These are phyloP conservation scores for Zhengitettix transpicula DNA, from an alignment of 2,888 invertebrate species.

Conservation along the genomic window DNA sequence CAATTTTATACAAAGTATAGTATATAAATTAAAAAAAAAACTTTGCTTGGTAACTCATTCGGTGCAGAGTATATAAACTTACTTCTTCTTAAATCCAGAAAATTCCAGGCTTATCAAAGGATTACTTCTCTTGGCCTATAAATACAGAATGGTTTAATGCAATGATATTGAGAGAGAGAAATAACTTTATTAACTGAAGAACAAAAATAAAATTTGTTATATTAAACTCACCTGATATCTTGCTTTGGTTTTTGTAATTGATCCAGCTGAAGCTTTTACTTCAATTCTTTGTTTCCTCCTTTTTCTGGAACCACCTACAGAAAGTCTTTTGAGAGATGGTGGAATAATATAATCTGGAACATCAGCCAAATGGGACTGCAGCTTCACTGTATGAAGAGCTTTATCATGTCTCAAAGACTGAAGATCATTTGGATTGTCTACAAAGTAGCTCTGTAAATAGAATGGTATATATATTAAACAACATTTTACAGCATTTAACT, in stretches of 20 bases:
- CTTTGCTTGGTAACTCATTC: no score
- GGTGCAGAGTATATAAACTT: no score
- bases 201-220: no score
- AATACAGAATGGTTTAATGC: no score
- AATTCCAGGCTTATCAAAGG: conserved; percentile 50
- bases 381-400: conserved; percentile 65
- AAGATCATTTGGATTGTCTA: conserved; percentile 77
- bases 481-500: no score
- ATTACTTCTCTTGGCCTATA: conserved; percentile 46
- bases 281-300: not conserved
- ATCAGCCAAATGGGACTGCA: conserved; percentile 71
- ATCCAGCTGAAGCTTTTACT: conserved; percentile 8
- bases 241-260: conserved; percentile 24
- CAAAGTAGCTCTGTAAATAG: conserved; percentile 59
- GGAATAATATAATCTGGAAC: conserved; percentile 89
- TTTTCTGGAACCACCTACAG: conserved; percentile 26
- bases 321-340: conserved; percentile 49
- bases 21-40: no score
- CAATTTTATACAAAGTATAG: no score
- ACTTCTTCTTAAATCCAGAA: conserved; percentile 32
- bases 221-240: conserved; percentile 27
- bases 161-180: no score
- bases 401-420: conserved; percentile 73
- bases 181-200: no score
- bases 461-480: no score